These are phyloP conservation scores for Melanotaenia pygmaea DNA, from an alignment of 2,797 vertebrate genomes.

Conservation along the genomic window DNA sequence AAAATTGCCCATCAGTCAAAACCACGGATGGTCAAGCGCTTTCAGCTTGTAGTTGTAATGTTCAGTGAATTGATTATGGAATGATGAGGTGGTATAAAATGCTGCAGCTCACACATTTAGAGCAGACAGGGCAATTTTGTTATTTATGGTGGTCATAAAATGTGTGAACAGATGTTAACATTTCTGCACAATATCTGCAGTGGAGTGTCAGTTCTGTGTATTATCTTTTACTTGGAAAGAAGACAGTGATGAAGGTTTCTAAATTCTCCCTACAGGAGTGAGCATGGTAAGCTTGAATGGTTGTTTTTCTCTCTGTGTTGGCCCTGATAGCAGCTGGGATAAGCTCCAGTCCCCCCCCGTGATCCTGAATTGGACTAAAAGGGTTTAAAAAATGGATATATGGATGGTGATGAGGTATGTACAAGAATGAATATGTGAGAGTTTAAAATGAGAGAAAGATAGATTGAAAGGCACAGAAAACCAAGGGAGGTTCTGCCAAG, in stretches of 20 bases:
- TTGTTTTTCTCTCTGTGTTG: too few relatives aligned
- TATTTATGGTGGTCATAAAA: constrained; percentile 55
- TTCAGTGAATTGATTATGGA: constrained; percentile 69
- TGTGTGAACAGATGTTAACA: constrained; percentile 65
- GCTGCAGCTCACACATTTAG: constrained; percentile 55
- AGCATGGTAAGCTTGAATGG: too few relatives aligned
- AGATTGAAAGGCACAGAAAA: constrained; percentile 37
- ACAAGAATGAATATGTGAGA: constrained; percentile 8
- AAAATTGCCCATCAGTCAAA: constrained; percentile 72
- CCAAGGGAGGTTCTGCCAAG: constrained; percentile 55
- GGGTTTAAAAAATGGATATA: too few relatives aligned
- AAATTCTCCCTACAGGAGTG: too few relatives aligned
- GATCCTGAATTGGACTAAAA: too few relatives aligned
- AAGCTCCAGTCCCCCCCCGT: too few relatives aligned
- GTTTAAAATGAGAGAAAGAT: constrained; percentile 15
- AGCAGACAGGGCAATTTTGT: constrained; percentile 42
- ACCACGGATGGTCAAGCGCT: constrained; percentile 47
- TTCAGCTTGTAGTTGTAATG: constrained; percentile 60
- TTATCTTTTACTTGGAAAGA: constrained; percentile 45
- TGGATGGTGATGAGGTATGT: constrained; percentile 45
- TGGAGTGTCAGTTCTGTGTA: constrained; percentile 26
- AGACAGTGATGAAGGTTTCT: constrained; percentile 1
- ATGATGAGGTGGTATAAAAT: constrained; percentile 67
- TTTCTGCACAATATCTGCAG: constrained; percentile 36
- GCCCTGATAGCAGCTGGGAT: too few relatives aligned